A percentile compares a stretch with the other conserved stretches of the same genome.
These are phyloP conservation scores for Pleuronectes platessa DNA, from an alignment of 2,113 vertebrate genomes.

Conservation along the genomic window DNA sequence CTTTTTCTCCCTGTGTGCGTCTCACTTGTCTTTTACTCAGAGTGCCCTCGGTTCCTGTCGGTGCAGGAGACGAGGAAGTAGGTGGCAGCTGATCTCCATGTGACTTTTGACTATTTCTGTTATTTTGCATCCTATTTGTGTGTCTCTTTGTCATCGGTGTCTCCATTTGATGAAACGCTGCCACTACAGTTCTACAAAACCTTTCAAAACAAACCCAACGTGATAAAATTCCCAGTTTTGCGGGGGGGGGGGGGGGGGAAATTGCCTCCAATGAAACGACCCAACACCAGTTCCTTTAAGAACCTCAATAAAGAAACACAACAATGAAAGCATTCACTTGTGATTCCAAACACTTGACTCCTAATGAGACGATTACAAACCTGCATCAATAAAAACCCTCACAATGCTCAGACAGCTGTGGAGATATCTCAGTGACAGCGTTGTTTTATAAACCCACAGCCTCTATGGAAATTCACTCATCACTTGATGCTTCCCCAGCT, in stretches of 20 bases:
- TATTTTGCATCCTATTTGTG: conserved; percentile 52
- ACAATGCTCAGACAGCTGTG: background rate
- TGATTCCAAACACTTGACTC: background rate
- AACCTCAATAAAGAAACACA: too few relatives aligned
- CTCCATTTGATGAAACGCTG: too few relatives aligned
- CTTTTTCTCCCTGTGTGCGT: background rate
- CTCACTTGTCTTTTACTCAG: background rate
- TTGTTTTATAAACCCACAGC: conserved; percentile 19
- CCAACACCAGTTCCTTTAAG: too few relatives aligned
- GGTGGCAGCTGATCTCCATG: conserved; percentile 10
- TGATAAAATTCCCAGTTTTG: too few relatives aligned
- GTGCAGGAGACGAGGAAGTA: conserved; percentile 35
- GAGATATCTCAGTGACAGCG: background rate
- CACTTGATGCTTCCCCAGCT: conserved; percentile 4
- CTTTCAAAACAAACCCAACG: too few relatives aligned
- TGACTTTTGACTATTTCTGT: conserved; percentile 18
- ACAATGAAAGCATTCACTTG: too few relatives aligned
- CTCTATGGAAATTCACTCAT: conserved; percentile 25
- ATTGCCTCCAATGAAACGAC: too few relatives aligned
- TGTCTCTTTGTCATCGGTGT: background rate
- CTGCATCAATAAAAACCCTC: background rate
- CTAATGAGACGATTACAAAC: background rate
- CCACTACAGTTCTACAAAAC: too few relatives aligned
- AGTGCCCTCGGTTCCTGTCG: conserved; percentile 1
- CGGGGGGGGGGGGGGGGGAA: too few relatives aligned